Base-by-base conservation (phyloP, 1,140 invertebrate species). In the Branchinecta lynchi region DNA sequence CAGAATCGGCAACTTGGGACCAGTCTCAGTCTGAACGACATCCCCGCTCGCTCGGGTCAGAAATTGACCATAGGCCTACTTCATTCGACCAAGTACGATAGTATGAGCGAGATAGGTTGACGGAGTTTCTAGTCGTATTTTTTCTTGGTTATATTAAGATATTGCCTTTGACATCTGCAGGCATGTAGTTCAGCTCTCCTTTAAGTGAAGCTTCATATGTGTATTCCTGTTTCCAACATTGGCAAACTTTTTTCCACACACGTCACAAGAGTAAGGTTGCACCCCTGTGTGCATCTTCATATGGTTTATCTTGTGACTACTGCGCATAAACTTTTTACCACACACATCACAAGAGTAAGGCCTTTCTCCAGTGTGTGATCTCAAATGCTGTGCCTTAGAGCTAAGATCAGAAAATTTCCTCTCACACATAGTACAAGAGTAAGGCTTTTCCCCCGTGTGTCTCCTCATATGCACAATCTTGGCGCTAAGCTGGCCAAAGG, bases 401-500 rank as follows among this genome's bases (percentile, higher is more conserved):
- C 15, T 15, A 3, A 17, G 66, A 17, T 15, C 43, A 3, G 32
- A 32, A 9, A 17, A 6, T 5, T 8, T 10, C 7, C n/a, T 43
- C n/a, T 8, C 43, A 43, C 43, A 70, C 32, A 92, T 86, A 73
- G 87, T 81, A 79, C 89, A 92, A 12, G 86, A 81, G 75, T 90
- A 93, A 0, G 90, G 90, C 60, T 87, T 82, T 72, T 89, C 89
- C 0, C 90, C 90, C 0, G 86, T 88, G 75, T 98, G 94, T 8
- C 91, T 93, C 44, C 93, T 83, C 82, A 92, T 90, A 75, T 98
- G 95, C 2, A 96, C 89, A 69, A 91, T 95, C 68, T 97, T 82
- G 75, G 96, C 94, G 0, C 92, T 93, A 65, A 92, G 89, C 77
- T 97, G 93, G 2, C 90, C 92, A 75, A 98, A 98, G 65, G 87